Percentiles rank a stretch among this genome's conserved stretches.
Evolutionary conservation across 2,113 vertebrate genomes (phyloP).

Genomic region (Philantomba maxwellii): DNA sequence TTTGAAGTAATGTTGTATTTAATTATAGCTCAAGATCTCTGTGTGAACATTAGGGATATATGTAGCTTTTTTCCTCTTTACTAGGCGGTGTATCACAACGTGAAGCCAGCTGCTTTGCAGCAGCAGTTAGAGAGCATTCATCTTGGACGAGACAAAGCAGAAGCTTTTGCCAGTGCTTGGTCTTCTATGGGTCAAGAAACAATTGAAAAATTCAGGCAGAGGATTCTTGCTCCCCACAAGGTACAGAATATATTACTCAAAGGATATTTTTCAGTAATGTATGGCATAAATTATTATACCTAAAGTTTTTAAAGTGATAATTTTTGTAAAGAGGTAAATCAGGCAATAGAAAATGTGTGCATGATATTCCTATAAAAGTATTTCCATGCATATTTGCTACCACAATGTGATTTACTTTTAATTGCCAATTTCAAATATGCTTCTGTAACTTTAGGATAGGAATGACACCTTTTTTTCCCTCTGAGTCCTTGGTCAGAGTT

Average conservation of each 20-base stretch:
- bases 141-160: constrained; percentile 85
- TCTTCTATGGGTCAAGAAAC: constrained; percentile 86
- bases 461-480: not conserved
- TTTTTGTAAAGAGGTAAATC: not conserved
- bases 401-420: not conserved
- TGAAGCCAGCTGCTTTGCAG: constrained; percentile 87
- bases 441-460: not conserved
- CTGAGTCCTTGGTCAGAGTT: not conserved
- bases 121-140: constrained; percentile 89
- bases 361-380: not conserved
- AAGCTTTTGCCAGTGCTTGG: constrained; percentile 89
- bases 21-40: not conserved
- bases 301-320: not conserved
- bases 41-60: not conserved
- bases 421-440: not conserved
- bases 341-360: not conserved
- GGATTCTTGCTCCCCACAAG: constrained; percentile 91
- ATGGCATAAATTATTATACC: not conserved
- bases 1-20: not conserved
- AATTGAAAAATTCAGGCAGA: constrained; percentile 90
- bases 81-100: constrained; percentile 92
- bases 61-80: constrained; percentile 19
- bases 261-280: not conserved
- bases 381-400: not conserved
- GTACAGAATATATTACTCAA: constrained; percentile 68